Base-by-base conservation (phyloP, 2,888 invertebrate genomes). In the Catocala fraxini region DNA sequence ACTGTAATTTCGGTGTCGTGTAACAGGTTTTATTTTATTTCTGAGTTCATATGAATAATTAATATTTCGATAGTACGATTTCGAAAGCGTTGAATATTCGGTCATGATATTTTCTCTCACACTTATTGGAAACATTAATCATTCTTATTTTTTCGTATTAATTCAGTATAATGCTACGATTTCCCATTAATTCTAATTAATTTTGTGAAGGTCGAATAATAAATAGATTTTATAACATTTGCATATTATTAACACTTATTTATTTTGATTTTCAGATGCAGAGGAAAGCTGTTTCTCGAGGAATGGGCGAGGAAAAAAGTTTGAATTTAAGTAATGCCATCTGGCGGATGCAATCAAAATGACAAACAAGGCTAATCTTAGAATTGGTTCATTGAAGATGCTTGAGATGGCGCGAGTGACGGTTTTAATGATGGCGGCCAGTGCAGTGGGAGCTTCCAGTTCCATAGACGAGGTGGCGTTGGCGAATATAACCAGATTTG, bases 401-500 rank as follows among this genome's bases (percentile, higher is more conserved):
- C 63, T 61, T 69, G 68, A 91, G 89, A 91, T 93, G 91, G 89
- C 91, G 85, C 70, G 86, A 56, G 60, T 87, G 43, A 51, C 87
- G 39, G 51, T 91, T 55, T 53, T 89, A 25, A 58, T 87, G 4
- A 48, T 87, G 55, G 69, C 75, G 45, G 63, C 78, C 3, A 70
- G 74, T 48, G 71, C 68, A 45, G 70, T 63, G 11, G 63, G 76
- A 63, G 85, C 79, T 80, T 78, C 86, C 5, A 80, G 71, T 46
- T 65, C 80, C 1, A 71, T 74, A 33, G 87, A 82, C 81, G 92
- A 92, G 87, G 89, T 91, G 88, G 86, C 90, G 84, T 77, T 95
- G 39, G 88, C 89, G 34, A 95, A 95, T 65, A 89, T 96, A 53
- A 96, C 95, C 7, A 91, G 96, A 74, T 94, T 95, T 67, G 95